These are phyloP conservation scores for Aurelia aurita DNA, from an alignment of 30 jellyfish, hydroid and myxozoan genomes.

Conservation along the genomic window DNA sequence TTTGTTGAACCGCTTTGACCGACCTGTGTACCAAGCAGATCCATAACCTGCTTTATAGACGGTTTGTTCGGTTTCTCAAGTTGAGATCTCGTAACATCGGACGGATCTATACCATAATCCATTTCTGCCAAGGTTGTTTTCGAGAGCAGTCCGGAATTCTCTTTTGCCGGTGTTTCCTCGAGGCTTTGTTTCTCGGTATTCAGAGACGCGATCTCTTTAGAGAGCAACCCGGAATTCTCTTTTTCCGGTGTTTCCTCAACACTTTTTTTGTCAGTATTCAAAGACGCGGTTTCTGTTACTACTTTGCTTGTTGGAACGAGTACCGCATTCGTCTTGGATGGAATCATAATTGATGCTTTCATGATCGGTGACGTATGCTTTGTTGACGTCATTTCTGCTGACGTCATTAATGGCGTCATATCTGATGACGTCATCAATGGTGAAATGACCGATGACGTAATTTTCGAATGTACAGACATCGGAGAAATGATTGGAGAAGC, in stretches of 20 bases:
- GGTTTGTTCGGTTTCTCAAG: conserved; percentile 67
- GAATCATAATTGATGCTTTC: background rate
- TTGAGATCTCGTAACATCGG: conserved; percentile 84
- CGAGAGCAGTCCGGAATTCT: conserved; percentile 33
- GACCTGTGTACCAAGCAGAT: conserved; percentile 26
- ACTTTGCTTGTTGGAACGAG: conserved; percentile 48
- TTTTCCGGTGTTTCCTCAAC: conserved; percentile 37
- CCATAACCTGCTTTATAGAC: conserved; percentile 64
- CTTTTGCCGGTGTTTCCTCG: conserved; percentile 46
- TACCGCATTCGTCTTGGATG: conserved; percentile 11
- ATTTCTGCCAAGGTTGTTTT: conserved; percentile 38
- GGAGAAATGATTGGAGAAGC: no score
- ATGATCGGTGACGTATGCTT: background rate
- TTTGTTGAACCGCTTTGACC: conserved; percentile 20
- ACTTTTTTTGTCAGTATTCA: background rate
- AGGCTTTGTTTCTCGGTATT: conserved; percentile 9
- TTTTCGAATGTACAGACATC: no score
- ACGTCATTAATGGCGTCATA: conserved; percentile 1
- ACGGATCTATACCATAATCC: conserved; percentile 50
- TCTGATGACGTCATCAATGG: conserved; percentile 24
- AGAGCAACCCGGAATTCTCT: conserved; percentile 33
- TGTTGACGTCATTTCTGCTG: background rate
- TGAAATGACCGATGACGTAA: background rate
- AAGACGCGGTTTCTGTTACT: background rate
- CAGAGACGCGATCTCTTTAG: background rate